Conservation (phyloP, 2,113 vertebrate species). For the Laterallus jamaicensis region DNA sequence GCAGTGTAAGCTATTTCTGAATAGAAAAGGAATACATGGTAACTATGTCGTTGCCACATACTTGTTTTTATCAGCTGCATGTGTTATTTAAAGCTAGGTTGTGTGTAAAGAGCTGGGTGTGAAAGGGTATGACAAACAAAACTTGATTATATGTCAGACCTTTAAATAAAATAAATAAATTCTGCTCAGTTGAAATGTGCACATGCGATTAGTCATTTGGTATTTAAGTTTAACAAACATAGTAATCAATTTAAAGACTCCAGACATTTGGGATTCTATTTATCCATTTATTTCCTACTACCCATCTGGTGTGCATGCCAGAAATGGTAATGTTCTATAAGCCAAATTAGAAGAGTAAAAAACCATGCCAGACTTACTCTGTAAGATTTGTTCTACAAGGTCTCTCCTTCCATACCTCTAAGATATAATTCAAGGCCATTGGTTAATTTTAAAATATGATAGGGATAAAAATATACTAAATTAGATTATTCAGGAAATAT, state of each 20-base stretch:
- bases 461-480: accelerated
- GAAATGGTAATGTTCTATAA: background rate
- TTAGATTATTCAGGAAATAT: background rate
- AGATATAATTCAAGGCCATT: background rate
- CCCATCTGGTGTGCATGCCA: constrained; percentile 26
- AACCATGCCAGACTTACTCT: background rate
- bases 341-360: constrained; percentile 3
- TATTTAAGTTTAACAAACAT: constrained; percentile 23
- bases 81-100: constrained; percentile 22
- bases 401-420: background rate
- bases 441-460: background rate
- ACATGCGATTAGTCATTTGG: constrained; percentile 36
- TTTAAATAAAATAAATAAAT: constrained; percentile 58
- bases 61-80: background rate
- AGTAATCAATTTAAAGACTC: constrained; percentile 35
- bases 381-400: background rate
- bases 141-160: constrained; percentile 7
- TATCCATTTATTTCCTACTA: constrained; percentile 45
- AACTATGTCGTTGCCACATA: background rate
- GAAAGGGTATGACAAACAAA: constrained; percentile 33
- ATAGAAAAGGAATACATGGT: background rate
- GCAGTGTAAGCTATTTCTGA: background rate
- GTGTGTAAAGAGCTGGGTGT: background rate
- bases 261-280: constrained; percentile 53
- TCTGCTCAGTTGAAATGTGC: background rate